Conservation (phyloP, 30 jellyfish, hydroid and myxozoan genomes). For the Hydra vulgaris region DNA sequence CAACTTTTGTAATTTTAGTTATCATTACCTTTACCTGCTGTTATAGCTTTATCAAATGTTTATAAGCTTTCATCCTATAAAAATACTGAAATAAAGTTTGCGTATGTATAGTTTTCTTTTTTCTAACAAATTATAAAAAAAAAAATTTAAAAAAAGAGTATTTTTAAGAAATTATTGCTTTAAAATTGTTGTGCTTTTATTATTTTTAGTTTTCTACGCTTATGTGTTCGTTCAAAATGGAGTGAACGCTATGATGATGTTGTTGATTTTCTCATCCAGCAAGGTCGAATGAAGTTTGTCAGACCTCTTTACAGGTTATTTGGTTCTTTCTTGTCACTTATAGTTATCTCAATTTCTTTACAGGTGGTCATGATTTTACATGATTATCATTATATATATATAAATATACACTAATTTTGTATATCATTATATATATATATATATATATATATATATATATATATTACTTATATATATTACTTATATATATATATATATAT, state of each 20-base stretch:
- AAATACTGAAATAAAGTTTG: conserved; percentile 49
- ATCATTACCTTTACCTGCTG: not conserved
- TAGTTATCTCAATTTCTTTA: not conserved
- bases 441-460: too few relatives aligned
- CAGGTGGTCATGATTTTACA: not conserved
- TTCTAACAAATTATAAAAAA: not conserved
- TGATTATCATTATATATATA: too few relatives aligned
- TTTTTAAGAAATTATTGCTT: not conserved
- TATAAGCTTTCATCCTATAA: conserved; percentile 40
- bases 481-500: too few relatives aligned
- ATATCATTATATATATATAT: too few relatives aligned
- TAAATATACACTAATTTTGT: too few relatives aligned
- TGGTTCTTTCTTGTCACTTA: not conserved
- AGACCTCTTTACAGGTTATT: conserved; percentile 68
- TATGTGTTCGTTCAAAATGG: conserved; percentile 44
- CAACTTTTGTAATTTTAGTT: not conserved
- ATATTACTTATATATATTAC: too few relatives aligned
- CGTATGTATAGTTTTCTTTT: conserved; percentile 22
- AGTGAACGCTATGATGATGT: conserved; percentile 38
- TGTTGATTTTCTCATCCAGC: conserved; percentile 42
- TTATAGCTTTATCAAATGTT: conserved; percentile 28
- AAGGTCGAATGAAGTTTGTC: conserved; percentile 91
- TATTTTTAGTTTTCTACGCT: conserved; percentile 51
- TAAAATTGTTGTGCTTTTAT: not conserved
- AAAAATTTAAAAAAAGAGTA: not conserved